phyloP scores from a whole-genome alignment of 2,888 invertebrate genomes.

The Pantelozetes paolii region DNA sequence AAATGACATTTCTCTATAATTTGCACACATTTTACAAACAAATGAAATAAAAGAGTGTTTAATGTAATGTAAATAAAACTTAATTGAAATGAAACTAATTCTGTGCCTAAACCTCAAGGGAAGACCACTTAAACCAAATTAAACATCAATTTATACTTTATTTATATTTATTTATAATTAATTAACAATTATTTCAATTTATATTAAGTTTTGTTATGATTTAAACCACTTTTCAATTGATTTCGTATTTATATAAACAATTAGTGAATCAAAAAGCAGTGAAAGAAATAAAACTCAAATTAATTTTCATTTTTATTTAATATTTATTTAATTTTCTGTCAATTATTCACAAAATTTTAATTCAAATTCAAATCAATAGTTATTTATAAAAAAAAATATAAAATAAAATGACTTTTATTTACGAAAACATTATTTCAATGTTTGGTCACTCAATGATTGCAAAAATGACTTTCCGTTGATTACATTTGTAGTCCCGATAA shows the following conservation, averaged over 20 bases:
- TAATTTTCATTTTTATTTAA: slow-evolving; percentile 1
- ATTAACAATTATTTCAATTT: background rate
- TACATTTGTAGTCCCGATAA: slow-evolving; percentile 83
- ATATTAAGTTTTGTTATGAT: slow-evolving; percentile 10
- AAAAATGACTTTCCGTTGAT: slow-evolving; percentile 84
- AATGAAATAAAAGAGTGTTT: background rate
- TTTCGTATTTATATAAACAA: background rate
- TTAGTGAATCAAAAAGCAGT: background rate
- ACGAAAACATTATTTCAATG: background rate
- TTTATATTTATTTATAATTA: background rate
- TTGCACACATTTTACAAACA: background rate
- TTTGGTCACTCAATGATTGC: slow-evolving; percentile 56
- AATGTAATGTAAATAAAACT: background rate
- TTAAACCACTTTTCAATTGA: background rate
- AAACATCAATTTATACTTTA: background rate
- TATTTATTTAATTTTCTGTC: background rate
- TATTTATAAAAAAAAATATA: background rate
- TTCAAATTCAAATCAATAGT: background rate
- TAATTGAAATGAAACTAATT: background rate
- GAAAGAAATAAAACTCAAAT: background rate
- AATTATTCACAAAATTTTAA: background rate
- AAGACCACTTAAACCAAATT: too few relatives aligned
- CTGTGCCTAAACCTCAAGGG: background rate
- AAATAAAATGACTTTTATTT: too few relatives aligned
- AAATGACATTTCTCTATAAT: background rate